phyloP scores from a whole-genome alignment of 2,797 vertebrate genomes.

The Thamnophis elegans region DNA sequence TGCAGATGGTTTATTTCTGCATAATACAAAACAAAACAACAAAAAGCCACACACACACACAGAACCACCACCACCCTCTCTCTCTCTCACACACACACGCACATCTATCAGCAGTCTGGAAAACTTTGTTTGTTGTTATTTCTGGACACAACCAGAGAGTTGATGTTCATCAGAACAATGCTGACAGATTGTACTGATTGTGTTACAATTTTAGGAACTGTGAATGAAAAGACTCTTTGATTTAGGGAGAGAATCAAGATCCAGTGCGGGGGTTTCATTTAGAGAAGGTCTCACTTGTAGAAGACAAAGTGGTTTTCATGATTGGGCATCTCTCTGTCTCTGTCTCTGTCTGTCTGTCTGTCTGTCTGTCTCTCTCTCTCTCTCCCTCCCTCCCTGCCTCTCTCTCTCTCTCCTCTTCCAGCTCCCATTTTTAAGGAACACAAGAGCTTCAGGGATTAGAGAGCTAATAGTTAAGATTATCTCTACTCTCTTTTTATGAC shows the following conservation, averaged over 20 bases:
- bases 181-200: background rate
- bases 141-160: background rate
- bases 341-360: background rate
- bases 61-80: no score
- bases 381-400: background rate
- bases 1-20: background rate
- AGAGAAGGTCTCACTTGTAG: background rate
- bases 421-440: background rate
- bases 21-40: background rate
- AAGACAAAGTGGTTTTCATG: background rate
- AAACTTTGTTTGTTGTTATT: background rate
- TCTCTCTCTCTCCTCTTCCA: background rate
- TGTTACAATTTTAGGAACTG: background rate
- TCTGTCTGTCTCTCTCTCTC: background rate
- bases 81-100: background rate
- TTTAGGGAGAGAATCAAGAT: background rate
- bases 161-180: slow-evolving; percentile 9
- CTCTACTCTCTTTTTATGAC: background rate
- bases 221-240: background rate
- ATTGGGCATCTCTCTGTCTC: background rate
- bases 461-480: background rate
- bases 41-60: no score
- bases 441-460: background rate
- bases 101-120: background rate
- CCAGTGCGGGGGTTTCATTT: background rate